A percentile compares a stretch with the other conserved stretches of the same genome.
These are phyloP conservation scores for Microtus richardsoni DNA, from an alignment of 2,113 vertebrate genomes.

Conservation along the genomic window DNA sequence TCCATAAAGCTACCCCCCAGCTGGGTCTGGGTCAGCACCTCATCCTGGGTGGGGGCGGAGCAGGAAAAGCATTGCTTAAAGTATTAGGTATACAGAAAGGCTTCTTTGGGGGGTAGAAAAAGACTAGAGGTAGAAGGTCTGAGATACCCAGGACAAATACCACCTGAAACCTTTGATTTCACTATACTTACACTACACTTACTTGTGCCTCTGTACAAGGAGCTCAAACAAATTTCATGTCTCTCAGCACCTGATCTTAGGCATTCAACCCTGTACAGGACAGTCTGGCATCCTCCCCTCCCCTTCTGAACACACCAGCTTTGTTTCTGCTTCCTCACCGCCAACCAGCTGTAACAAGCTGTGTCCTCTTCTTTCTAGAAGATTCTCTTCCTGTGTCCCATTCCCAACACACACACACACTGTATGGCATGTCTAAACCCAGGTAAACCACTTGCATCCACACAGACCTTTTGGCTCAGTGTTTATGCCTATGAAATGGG, in stretches of 20 bases:
- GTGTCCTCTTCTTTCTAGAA: neutral
- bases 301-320: neutral
- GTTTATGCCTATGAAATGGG: constrained; percentile 39
- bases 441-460: constrained; percentile 6
- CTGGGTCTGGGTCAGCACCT: constrained; percentile 71
- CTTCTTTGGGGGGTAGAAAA: neutral
- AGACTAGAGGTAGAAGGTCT: neutral
- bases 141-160: neutral
- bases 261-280: neutral
- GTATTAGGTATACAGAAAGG: constrained; percentile 49
- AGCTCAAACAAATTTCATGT: constrained; percentile 27
- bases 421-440: constrained; percentile 1
- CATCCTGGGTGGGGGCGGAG: constrained; percentile 14
- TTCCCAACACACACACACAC: neutral
- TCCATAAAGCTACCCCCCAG: constrained; percentile 66
- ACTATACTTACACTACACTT: neutral
- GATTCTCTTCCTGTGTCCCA: neutral
- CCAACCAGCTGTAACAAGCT: neutral
- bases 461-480: neutral
- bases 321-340: neutral
- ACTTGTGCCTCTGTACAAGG: neutral
- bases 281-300: neutral
- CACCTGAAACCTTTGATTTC: neutral
- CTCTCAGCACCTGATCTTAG: constrained; percentile 24
- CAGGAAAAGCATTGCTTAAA: constrained; percentile 60